Evolutionary conservation across 2,113 vertebrate species (phyloP).

Genomic region (Centropus unirufus): DNA sequence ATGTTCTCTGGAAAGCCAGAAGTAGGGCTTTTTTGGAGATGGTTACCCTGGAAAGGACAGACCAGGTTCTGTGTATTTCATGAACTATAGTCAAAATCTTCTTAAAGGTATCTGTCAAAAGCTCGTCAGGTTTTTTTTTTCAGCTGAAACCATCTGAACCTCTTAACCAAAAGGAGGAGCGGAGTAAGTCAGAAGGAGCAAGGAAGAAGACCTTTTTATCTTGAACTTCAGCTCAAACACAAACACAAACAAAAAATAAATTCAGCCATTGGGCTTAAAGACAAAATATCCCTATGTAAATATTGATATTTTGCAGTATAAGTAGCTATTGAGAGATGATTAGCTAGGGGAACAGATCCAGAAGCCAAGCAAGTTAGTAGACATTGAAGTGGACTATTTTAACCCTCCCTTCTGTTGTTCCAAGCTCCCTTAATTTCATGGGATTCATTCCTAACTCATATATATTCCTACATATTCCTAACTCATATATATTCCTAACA

Average conservation of each 20-base stretch:
- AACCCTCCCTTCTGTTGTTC: background rate
- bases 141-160: background rate
- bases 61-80: background rate
- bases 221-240: constrained; percentile 35
- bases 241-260: constrained; percentile 51
- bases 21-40: background rate
- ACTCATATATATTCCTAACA: background rate
- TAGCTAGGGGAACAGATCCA: constrained; percentile 41
- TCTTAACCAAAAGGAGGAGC: background rate
- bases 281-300: constrained; percentile 1
- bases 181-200: background rate
- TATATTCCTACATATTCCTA: no score
- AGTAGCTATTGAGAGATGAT: constrained; percentile 70
- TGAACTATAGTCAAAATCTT: background rate
- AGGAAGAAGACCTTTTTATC: background rate
- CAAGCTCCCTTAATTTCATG: background rate
- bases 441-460: background rate
- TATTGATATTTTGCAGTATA: constrained; percentile 57
- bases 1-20: background rate
- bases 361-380: constrained; percentile 56
- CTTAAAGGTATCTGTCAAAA: background rate
- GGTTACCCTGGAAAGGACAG: background rate
- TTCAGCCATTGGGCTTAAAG: constrained; percentile 34
- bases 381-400: background rate
- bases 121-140: background rate